Percentiles rank a stretch among this genome's conserved stretches.
Evolutionary conservation across 2,113 vertebrate species (phyloP).

Genomic region (Tetraodon nigroviridis): DNA sequence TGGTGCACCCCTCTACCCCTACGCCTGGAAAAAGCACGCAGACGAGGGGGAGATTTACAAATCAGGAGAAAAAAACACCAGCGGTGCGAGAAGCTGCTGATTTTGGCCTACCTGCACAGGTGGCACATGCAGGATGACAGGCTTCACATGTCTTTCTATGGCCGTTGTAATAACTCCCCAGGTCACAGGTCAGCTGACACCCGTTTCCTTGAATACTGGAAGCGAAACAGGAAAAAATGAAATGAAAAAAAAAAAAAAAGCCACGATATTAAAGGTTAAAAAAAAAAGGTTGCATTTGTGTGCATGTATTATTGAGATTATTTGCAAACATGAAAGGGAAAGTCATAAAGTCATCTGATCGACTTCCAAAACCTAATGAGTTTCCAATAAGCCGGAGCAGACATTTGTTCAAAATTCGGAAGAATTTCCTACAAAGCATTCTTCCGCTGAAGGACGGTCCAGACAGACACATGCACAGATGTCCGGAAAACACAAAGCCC

Average conservation of each 20-base stretch:
- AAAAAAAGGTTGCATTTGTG: no score
- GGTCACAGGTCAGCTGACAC: slow-evolving; percentile 85
- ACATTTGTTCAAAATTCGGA: no score
- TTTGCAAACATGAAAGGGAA: no score
- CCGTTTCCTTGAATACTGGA: slow-evolving; percentile 85
- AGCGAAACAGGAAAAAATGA: slow-evolving; percentile 6
- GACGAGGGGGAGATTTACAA: background rate
- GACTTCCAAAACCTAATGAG: no score
- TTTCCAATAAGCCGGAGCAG: no score
- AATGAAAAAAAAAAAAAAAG: background rate
- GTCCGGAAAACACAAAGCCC: no score
- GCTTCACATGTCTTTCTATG: slow-evolving; percentile 83
- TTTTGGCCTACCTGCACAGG: slow-evolving; percentile 83
- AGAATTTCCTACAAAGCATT: no score
- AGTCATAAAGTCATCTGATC: no score
- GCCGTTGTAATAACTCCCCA: slow-evolving; percentile 87
- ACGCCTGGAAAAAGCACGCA: slow-evolving; percentile 73
- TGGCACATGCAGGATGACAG: slow-evolving; percentile 88
- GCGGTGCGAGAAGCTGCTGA: background rate
- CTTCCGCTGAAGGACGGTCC: no score
- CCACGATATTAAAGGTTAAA: no score
- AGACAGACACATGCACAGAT: no score
- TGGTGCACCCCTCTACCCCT: slow-evolving; percentile 86
- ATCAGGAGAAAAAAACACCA: background rate
- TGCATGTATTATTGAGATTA: no score